Evolutionary conservation across 2,113 vertebrate genomes (phyloP).

Genomic region (Colossoma macropomum): DNA sequence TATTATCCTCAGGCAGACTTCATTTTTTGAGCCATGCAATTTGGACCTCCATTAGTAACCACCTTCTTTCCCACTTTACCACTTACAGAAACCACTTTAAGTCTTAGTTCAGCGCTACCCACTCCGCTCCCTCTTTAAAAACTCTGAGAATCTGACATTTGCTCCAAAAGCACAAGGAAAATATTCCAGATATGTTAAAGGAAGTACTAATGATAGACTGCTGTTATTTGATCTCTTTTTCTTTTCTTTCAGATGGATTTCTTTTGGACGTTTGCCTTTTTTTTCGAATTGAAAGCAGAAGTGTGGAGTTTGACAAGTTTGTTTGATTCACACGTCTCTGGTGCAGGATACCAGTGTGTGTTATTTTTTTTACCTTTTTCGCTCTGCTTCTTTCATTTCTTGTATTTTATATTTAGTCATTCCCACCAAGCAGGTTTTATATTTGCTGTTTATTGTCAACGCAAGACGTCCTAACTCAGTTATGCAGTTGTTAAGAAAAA

Average conservation of each 20-base stretch:
- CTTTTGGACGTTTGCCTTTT: background rate
- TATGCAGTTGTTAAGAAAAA: background rate
- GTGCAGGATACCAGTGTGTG: constrained; percentile 69
- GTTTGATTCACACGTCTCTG: constrained; percentile 57
- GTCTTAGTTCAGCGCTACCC: background rate
- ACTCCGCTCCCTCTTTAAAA: background rate
- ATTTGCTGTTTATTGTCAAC: background rate
- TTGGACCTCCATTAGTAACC: background rate
- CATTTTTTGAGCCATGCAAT: background rate
- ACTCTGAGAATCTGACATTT: background rate
- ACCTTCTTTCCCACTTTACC: background rate
- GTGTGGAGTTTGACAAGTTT: background rate
- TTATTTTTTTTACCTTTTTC: constrained; percentile 39
- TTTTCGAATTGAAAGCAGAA: constrained; percentile 5
- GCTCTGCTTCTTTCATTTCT: constrained; percentile 3
- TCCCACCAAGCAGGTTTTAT: background rate
- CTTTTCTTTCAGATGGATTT: constrained; percentile 5
- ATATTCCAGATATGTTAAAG: background rate
- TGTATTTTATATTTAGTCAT: background rate
- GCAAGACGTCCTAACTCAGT: background rate
- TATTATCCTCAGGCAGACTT: background rate
- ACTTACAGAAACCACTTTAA: background rate
- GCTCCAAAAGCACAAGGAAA: constrained; percentile 3
- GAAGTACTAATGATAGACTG: background rate
- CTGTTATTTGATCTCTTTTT: background rate